Percentiles rank a stretch among this genome's conserved stretches.
Evolutionary conservation across 2,888 invertebrate species (phyloP).

Genomic region (Athalia circularis): DNA sequence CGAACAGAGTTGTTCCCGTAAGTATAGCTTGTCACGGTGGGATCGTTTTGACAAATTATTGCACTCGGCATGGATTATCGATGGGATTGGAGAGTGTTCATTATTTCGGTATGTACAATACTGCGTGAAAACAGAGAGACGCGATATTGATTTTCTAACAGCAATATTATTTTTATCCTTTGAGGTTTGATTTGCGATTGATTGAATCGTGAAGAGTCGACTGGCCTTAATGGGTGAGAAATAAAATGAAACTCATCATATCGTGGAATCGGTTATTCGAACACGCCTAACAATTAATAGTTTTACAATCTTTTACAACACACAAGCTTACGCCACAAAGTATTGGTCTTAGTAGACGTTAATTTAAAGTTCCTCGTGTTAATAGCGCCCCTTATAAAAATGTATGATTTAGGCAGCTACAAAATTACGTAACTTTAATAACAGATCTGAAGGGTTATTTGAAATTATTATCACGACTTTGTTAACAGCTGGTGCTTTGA

Average conservation of each 20-base stretch:
- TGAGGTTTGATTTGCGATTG: no score
- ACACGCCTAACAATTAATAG: slow-evolving; percentile 1
- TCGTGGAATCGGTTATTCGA: no score
- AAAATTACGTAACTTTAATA: not conserved
- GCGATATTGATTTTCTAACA: no score
- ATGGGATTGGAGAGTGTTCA: not conserved
- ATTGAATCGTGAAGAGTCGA: no score
- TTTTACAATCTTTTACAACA: slow-evolving; percentile 23
- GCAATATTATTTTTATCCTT: no score
- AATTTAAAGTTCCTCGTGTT: slow-evolving; percentile 21
- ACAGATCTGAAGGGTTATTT: no score
- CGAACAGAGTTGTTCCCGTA: slow-evolving; percentile 15
- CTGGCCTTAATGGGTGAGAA: no score
- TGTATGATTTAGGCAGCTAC: slow-evolving; percentile 2
- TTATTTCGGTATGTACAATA: not conserved
- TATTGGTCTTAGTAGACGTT: not conserved
- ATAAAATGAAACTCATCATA: not conserved
- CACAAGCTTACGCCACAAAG: slow-evolving; percentile 1
- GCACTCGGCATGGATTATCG: not conserved
- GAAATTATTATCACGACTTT: no score
- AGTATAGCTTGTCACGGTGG: slow-evolving; percentile 15
- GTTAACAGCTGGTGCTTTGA: no score
- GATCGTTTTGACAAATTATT: slow-evolving; percentile 13
- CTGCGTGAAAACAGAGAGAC: no score
- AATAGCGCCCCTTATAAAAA: slow-evolving; percentile 31